Base-by-base conservation (phyloP, 2,797 vertebrate species). In the Pangasius macronema region DNA sequence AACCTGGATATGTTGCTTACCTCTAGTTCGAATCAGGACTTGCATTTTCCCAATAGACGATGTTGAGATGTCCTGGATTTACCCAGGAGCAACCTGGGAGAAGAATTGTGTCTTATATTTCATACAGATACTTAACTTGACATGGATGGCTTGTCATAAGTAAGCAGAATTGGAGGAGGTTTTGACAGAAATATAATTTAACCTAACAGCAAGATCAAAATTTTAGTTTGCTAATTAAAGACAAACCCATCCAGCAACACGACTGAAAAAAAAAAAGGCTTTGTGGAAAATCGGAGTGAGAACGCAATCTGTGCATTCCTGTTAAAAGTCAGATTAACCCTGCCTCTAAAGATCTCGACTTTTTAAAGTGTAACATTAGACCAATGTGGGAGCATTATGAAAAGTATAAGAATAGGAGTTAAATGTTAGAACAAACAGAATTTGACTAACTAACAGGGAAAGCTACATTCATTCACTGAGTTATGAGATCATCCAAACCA, bases 201-300 rank as follows among this genome's bases (percentile, higher is more conserved):
- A 82, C 80, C 57, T 1, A 13, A 59, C 82, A 46, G 68, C 75
- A 90, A 89, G 91, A 67, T 46, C 85, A 82, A 90, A 89, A 84
- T 89, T 86, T 87, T 79, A 46, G 88, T 85, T 90, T 88, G 81
- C 72, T 91, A 92, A 92, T 90, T 90, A 88, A 90, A 88, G 36
- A 55, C 39, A 89, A 84, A 83, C 63, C 82, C 65, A 83, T 67
- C 89, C 87, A 67, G 73, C 89, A 85, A 84, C 75, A 87, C 72
- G 59, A 88, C 39, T 83, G 39, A 36, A 76, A 10, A 27, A 27
- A 63, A 27, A n/a, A 11, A 16, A 46, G 46, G 46, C 46, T 46
- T 9, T 46, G 46, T 14, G 4, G 13, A 18, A 20, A 46, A 46
- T 5, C 7, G 0, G 24, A 75, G 11, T 6, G 13, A 75, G 42